Evolutionary conservation across 1,140 invertebrate genomes (phyloP).

Genomic region (Bombus consobrinus): DNA sequence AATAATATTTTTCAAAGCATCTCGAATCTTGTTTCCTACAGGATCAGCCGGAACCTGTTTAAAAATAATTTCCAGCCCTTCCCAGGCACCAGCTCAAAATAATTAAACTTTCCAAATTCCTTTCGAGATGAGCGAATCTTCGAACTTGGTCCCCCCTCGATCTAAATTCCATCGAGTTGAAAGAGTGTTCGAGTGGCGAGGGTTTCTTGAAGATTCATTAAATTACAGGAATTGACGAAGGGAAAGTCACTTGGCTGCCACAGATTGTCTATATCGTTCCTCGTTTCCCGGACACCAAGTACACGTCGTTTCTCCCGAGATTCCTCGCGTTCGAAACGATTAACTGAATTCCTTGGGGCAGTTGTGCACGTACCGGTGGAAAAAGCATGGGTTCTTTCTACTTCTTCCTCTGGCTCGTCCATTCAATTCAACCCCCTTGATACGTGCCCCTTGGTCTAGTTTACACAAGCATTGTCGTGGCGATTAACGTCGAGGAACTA

Average conservation of each 20-base stretch:
- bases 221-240: constrained; percentile 27
- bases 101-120: background rate
- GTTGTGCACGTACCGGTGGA: constrained; percentile 6
- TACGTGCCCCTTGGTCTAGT: background rate
- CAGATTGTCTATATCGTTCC: constrained; percentile 37
- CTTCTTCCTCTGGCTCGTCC: background rate
- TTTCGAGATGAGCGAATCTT: background rate
- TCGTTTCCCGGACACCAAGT: background rate
- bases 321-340: constrained; percentile 43
- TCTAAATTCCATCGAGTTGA: constrained; percentile 21
- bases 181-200: background rate
- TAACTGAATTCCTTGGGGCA: constrained; percentile 42
- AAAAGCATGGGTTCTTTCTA: constrained; percentile 21
- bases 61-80: background rate
- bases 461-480: background rate
- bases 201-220: constrained; percentile 18
- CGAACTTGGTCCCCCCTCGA: background rate
- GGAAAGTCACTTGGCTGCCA: constrained; percentile 4
- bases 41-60: no score
- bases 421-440: background rate
- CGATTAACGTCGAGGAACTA: background rate
- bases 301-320: constrained; percentile 32
- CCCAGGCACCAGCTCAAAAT: background rate
- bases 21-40: no score
- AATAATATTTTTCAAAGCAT: no score